Evolutionary conservation across 2,888 invertebrate species (phyloP).

Genomic region (Tolmerus cingulatus): DNA sequence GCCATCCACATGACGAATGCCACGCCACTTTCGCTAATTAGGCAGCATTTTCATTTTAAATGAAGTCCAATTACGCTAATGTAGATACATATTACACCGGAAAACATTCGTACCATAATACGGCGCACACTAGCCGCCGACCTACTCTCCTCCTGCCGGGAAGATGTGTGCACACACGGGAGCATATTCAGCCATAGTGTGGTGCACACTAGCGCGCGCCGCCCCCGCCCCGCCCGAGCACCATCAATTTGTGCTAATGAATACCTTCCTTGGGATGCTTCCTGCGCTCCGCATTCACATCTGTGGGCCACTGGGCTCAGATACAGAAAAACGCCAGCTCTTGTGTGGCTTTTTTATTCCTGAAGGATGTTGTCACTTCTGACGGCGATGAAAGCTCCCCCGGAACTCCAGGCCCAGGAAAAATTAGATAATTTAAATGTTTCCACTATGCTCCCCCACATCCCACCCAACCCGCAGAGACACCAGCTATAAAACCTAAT

Average conservation of each 20-base stretch:
- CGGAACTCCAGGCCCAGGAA: background rate
- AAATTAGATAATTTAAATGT: background rate
- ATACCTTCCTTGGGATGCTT: constrained; percentile 40
- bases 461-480: background rate
- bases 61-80: constrained; percentile 55
- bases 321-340: background rate
- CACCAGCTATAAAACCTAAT: background rate
- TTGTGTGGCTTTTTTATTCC: constrained; percentile 20
- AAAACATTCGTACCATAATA: constrained; percentile 43
- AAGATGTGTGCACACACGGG: background rate
- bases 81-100: constrained; percentile 54
- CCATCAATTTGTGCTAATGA: constrained; percentile 49
- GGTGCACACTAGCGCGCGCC: background rate
- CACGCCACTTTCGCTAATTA: constrained; percentile 54
- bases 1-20: constrained; percentile 49
- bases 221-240: background rate
- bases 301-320: constrained; percentile 17
- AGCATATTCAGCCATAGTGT: background rate
- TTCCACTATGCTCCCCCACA: background rate
- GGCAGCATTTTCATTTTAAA: constrained; percentile 55
- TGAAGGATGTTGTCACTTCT: constrained; percentile 34
- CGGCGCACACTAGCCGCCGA: background rate
- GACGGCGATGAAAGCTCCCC: background rate
- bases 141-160: background rate
- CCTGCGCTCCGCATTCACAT: constrained; percentile 22